Evolutionary conservation across 2,888 invertebrate genomes (phyloP), one percentile per base, ranked within the genome.

Genomic region (Prosapia bicincta): DNA sequence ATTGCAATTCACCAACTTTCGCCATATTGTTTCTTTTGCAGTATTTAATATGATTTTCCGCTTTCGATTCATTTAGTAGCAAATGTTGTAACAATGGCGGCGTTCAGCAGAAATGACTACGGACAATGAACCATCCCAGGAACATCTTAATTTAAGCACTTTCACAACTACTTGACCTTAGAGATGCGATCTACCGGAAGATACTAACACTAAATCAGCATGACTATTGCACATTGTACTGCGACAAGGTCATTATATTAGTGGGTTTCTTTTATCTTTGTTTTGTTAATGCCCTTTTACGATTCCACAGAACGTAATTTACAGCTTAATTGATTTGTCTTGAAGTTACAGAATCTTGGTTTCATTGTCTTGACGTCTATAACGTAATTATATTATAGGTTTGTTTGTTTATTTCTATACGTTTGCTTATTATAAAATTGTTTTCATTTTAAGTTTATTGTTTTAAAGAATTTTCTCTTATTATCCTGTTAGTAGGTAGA

Each of bases 61-160:
- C 54, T 54, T 54, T 54, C 54, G 54, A 54, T 54, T 54, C 54
- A 20, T 54, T 54, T 20, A 54, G 54, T 20, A 20, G 54, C 20
- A 54, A 54, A 54, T 54, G 54, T 54, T 54, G 54, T 54, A 54
- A 54, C 54, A 54, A 54, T 54, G 54, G 54, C 54, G 7, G 2
- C 54, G n/a, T 54, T 54, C 54, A 54, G 54, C 54, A 54, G 54
- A 20, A 54, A 54, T 54, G 54, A 20, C 54, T 54, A 54, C 54
- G 54, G 54, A 54, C 54, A 54, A 54, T 54, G 54, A 54, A 54
- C 54, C 54, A 54, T 54, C 54, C 54, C 1, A 54, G 20, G 54
- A 54, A 54, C 54, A 54, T 54, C 54, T 54, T 54, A 54, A 54
- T 54, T 54, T 54, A 54, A 54, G 54, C 54, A 54, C 54, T 54